Conservation (phyloP, 2,888 invertebrate genomes). For the Geotrupes spiniger region DNA sequence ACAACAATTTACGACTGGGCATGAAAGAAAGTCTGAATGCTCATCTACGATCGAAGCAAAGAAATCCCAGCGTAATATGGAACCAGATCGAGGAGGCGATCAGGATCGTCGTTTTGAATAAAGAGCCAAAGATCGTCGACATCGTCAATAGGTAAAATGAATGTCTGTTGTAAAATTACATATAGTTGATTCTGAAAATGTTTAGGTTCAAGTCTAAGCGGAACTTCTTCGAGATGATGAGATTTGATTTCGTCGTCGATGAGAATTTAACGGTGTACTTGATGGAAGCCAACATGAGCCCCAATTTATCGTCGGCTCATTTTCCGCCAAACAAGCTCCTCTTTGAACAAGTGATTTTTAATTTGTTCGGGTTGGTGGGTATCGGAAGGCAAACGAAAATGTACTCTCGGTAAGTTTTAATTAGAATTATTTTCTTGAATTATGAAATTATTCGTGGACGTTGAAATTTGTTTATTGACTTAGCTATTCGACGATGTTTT, state of each 20-base stretch:
- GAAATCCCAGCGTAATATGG: conserved; percentile 76
- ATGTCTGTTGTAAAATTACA: conserved; percentile 7
- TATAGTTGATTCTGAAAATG: neutral
- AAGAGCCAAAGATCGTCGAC: conserved; percentile 66
- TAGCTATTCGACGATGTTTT: neutral
- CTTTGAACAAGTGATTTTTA: conserved; percentile 91
- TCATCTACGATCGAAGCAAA: conserved; percentile 63
- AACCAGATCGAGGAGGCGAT: conserved; percentile 76
- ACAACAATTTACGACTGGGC: conserved; percentile 68
- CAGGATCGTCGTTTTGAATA: conserved; percentile 63
- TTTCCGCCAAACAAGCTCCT: conserved; percentile 83
- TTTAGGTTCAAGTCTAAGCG: conserved; percentile 52
- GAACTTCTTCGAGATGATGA: conserved; percentile 91
- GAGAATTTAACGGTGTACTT: conserved; percentile 80
- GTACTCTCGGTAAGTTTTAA: conserved; percentile 32
- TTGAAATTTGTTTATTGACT: no score
- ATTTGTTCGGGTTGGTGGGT: conserved; percentile 76
- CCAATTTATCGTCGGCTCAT: conserved; percentile 91
- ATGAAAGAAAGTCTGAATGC: conserved; percentile 87
- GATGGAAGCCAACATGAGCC: conserved; percentile 98
- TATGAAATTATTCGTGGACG: no score
- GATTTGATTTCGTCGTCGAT: conserved; percentile 92
- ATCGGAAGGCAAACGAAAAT: conserved; percentile 56
- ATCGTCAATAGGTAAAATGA: conserved; percentile 51
- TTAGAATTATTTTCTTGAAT: no score